Conservation (phyloP, 2,113 vertebrate species). For the Chaenogobius annularis region DNA sequence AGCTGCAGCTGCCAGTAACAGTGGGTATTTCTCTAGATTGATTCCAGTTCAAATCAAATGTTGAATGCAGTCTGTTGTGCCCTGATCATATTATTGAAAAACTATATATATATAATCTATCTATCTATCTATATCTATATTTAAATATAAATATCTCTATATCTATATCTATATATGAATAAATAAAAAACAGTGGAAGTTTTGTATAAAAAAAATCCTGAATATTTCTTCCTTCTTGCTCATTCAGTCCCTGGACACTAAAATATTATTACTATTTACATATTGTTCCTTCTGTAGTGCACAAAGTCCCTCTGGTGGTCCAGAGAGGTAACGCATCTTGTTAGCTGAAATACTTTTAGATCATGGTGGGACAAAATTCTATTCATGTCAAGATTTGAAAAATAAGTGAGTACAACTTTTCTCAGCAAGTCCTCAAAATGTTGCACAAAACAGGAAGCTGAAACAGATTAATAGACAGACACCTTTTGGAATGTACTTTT, state of each 20-base stretch:
- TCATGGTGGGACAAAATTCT: too few species aligned
- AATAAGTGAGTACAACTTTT: too few species aligned
- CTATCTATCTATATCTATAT: too few species aligned
- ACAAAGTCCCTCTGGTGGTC: constrained; percentile 55
- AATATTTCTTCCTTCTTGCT: neutral
- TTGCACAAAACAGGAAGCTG: too few species aligned
- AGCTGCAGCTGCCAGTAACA: constrained; percentile 6
- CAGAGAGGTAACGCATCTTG: constrained; percentile 32
- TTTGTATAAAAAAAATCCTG: constrained; percentile 1
- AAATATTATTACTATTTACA: too few species aligned
- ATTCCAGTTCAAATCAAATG: neutral
- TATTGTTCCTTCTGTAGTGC: constrained; percentile 13
- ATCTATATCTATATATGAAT: too few species aligned
- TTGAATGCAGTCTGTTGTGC: neutral
- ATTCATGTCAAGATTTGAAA: too few species aligned
- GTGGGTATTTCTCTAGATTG: constrained; percentile 1
- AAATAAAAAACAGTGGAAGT: neutral
- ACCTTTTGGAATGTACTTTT: too few species aligned
- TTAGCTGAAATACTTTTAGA: neutral
- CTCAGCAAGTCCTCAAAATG: too few species aligned
- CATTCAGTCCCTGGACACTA: constrained; percentile 1
- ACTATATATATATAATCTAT: too few species aligned
- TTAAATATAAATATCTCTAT: too few species aligned
- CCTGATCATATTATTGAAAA: neutral
- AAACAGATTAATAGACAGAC: too few species aligned